Evolutionary conservation across 2,113 vertebrate species (phyloP).

Genomic region (Vulpes lagopus): DNA sequence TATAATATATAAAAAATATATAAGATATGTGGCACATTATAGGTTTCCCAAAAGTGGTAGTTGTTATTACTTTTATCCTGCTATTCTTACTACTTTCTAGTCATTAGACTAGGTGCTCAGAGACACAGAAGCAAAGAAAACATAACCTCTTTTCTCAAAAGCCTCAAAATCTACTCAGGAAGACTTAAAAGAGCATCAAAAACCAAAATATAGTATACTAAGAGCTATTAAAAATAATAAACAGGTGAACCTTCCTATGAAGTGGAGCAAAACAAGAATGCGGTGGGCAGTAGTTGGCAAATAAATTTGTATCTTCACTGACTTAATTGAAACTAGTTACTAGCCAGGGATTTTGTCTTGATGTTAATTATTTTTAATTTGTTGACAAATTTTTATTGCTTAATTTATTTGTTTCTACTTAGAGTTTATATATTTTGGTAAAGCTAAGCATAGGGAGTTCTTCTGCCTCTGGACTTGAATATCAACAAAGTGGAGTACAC

Average conservation of each 20-base stretch:
- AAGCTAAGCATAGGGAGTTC: background rate
- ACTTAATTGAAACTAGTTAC: background rate
- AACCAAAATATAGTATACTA: background rate
- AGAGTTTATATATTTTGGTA: background rate
- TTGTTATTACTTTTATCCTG: background rate
- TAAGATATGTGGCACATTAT: background rate
- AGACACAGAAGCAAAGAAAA: background rate
- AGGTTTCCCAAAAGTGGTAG: background rate
- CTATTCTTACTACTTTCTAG: background rate
- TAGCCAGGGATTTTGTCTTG: background rate
- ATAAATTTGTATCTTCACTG: background rate
- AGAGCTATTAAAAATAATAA: background rate
- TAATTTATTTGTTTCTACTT: background rate
- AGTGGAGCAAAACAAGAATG: background rate
- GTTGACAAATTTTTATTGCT: background rate
- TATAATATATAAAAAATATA: constrained; percentile 5
- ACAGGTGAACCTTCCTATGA: background rate
- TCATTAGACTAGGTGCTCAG: background rate
- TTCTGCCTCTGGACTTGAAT: background rate
- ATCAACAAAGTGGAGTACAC: background rate
- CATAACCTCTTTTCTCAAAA: background rate
- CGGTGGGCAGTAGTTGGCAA: background rate
- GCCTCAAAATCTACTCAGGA: background rate
- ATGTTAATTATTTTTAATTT: background rate
- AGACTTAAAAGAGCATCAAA: background rate